These are phyloP conservation scores for Poicephalus meyeri DNA, from an alignment of 2,113 vertebrate species.

Conservation along the genomic window DNA sequence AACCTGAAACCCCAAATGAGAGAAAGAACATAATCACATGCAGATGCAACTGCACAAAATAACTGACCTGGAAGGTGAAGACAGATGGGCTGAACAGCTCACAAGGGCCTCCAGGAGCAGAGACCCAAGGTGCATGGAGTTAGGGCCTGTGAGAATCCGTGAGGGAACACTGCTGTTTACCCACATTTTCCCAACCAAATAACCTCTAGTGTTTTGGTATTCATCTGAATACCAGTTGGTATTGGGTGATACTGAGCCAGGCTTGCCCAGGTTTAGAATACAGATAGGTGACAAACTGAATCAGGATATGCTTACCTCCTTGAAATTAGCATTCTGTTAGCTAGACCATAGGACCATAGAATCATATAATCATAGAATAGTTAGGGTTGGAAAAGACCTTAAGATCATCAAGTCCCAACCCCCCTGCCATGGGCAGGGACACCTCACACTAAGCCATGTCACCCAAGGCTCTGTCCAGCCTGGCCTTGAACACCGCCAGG, in stretches of 20 bases:
- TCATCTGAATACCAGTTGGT: neutral
- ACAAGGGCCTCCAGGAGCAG: neutral
- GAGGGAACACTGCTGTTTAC: neutral
- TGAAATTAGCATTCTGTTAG: neutral
- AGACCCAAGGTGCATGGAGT: fast-evolving
- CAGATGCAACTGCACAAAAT: neutral
- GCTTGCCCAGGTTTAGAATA: neutral
- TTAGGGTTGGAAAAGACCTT: no score
- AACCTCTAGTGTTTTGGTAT: fast-evolving
- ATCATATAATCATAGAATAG: no score
- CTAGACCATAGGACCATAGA: neutral
- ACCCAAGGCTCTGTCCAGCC: no score
- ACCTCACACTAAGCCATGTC: no score
- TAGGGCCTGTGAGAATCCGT: neutral
- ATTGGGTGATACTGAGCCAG: neutral
- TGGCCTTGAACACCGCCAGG: no score
- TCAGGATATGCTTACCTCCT: neutral
- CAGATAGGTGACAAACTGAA: neutral
- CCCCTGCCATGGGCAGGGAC: no score
- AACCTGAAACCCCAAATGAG: neutral
- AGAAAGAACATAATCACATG: neutral
- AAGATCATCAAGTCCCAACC: no score
- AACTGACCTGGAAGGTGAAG: neutral
- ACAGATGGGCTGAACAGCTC: neutral
- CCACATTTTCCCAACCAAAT: neutral